phyloP scores from a whole-genome alignment of 2,797 vertebrate species.

The Esox masquinongy region DNA sequence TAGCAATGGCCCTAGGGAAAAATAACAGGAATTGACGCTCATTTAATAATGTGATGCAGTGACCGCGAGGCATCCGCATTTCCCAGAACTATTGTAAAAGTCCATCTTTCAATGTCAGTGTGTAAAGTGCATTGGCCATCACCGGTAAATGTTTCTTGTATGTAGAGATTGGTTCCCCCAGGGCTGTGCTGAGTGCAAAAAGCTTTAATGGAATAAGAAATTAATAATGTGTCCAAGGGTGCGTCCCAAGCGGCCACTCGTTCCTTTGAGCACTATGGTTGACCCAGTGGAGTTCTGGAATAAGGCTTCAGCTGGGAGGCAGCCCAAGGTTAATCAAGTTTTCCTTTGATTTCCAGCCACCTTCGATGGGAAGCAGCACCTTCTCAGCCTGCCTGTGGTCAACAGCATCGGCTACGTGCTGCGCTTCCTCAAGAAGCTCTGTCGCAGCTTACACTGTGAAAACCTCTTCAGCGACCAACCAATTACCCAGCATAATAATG shows the following conservation, averaged over 20 bases:
- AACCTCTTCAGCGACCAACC: constrained; percentile 97
- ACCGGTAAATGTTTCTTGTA: too few relatives aligned
- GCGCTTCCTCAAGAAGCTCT: constrained; percentile 95
- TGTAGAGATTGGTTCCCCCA: neutral
- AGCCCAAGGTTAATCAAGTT: neutral
- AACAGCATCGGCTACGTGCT: constrained; percentile 95
- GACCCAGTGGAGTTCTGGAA: too few relatives aligned
- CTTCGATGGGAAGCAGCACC: constrained; percentile 96
- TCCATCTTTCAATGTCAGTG: too few relatives aligned
- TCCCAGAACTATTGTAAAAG: too few relatives aligned
- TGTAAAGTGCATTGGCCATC: too few relatives aligned
- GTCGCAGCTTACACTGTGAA: constrained; percentile 91
- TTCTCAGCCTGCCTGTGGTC: constrained; percentile 90
- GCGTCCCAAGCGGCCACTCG: too few relatives aligned
- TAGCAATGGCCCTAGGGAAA: neutral
- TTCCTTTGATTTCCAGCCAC: constrained; percentile 73
- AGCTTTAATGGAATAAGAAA: neutral
- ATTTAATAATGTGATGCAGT: neutral
- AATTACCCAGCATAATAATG: constrained; percentile 73
- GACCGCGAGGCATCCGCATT: neutral
- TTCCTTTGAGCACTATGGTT: too few relatives aligned
- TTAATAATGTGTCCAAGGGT: neutral
- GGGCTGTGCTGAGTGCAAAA: neutral
- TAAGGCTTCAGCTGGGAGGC: too few relatives aligned
- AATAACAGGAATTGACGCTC: neutral